Evolutionary conservation across 2,888 invertebrate genomes (phyloP), one percentile per base, ranked within the genome.

Genomic region (Dicranocentrus wangi): DNA sequence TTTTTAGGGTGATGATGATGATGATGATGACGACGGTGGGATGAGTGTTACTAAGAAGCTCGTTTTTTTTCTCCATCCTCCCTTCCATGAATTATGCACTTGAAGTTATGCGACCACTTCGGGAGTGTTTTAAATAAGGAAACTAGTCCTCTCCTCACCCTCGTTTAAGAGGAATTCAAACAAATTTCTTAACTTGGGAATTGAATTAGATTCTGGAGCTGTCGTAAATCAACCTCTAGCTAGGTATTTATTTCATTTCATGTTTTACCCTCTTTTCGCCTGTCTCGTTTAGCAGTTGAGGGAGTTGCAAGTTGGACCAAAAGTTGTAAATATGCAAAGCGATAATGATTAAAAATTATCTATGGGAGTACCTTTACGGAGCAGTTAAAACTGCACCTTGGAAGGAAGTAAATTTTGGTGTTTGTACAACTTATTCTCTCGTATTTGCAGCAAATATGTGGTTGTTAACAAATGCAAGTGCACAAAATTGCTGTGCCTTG

Each of bases 131-230:
- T 75, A 53, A 76, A 63, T 23, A 58, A 66, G 65, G 66, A 75
- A 75, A 75, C 66, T 75, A 55, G 75, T 75, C 25, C n/a, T 68
- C 68, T 61, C 76, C 68, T 53, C 27, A 39, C 19, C 42, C 32
- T 23, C 28, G 51, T 32, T 73, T 7, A 15, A 27, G 47, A 23
- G 63, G 27, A 23, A 75, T 76, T 68, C 47, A 76, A 60, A 76
- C 76, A 78, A 70, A 61, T 78, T 75, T 81, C 47, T 66, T 51
- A 81, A 81, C 51, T 81, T 81, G 58, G 53, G 77, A 81, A 81
- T 81, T 81, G 71, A 81, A 81, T 81, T 81, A 81, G 71, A 71
- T 66, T 66, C 76, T 76, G 68, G 61, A 71, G 71, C 53, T 71
- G 76, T 76, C 66, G 71, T 81, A 81, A 81, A 81, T 81, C 76